phyloP scores from a whole-genome alignment of 2,797 vertebrate species.

The Pangasius larnaudii region DNA sequence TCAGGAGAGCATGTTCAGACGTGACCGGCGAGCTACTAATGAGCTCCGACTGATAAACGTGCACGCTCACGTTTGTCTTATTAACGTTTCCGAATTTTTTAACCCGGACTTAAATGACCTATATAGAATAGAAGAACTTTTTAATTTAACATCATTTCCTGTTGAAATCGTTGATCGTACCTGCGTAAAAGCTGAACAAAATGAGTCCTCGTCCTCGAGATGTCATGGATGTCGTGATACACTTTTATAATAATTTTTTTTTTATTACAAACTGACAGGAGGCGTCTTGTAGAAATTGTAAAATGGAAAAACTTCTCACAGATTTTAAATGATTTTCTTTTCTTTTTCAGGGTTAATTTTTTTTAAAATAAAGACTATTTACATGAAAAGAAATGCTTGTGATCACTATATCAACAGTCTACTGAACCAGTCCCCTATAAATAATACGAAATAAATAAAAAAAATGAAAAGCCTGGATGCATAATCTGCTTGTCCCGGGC shows the following conservation, averaged over 20 bases:
- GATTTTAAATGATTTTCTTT: not conserved
- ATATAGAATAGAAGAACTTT: not conserved
- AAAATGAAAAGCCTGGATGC: not conserved
- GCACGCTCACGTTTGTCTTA: constrained; percentile 11
- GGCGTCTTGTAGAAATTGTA: too few relatives aligned
- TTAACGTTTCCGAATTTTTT: constrained; percentile 4
- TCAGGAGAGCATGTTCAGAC: constrained; percentile 59
- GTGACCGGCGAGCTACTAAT: constrained; percentile 60
- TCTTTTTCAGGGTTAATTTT: not conserved
- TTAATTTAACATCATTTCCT: not conserved
- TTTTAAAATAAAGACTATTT: not conserved
- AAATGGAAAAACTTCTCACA: too few relatives aligned
- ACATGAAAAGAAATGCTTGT: not conserved
- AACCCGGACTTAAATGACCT: not conserved
- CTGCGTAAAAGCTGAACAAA: not conserved
- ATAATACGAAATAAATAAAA: not conserved
- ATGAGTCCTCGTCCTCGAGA: not conserved
- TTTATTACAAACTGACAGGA: not conserved
- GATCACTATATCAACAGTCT: not conserved
- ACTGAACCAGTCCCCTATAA: not conserved
- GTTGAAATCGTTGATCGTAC: too few relatives aligned
- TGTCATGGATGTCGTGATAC: not conserved
- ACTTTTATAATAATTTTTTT: not conserved
- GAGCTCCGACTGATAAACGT: constrained; percentile 53
- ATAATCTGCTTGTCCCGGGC: not conserved